Base-by-base conservation (phyloP, 1,140 invertebrate genomes). In the Cyclina sinensis region DNA sequence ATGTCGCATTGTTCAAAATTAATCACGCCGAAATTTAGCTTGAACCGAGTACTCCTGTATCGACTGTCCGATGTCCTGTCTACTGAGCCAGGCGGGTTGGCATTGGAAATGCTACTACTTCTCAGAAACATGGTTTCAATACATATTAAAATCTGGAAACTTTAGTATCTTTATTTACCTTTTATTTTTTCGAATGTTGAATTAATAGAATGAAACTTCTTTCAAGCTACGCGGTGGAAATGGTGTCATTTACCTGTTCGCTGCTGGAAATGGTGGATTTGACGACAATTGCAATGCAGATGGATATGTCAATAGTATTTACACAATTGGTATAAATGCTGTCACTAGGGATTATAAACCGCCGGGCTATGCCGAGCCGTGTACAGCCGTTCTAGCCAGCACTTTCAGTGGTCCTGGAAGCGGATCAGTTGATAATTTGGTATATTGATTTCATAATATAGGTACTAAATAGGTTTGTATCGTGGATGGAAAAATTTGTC, bases 211-310 rank as follows among this genome's bases (percentile, higher is more conserved):
- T n/a, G n/a, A n/a, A n/a, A n/a, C 18, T 9, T 43, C 43, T 7
- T n/a, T 59, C 21, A 5, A 70, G 65, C 32, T 30, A 4, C 76
- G 43, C 11, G 35, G 35, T 11, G 76, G 46, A 11, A 18, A 16
- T 11, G 76, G 76, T 4, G 7, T 48, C 4, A 79, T 79, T 24
- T 79, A 79, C 30, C 39, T 79, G 5, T 79, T 24, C 12, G 76
- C 76, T 4, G 76, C 76, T 35, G 76, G 76, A 27, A 79, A 79
- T 14, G 76, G 76, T 1, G 43, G 76, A 2, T 21, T 0, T 2
- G 76, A 51, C n/a, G 76, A 79, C 46, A 57, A 79, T 27, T 79
- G 76, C 30, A 79, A 79, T 27, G 30, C 24, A 21, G 76, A 79
- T 48, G 76, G 76, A 4, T 79, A 16, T 79, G 76, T 48, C 0